Conservation (phyloP, 2,113 vertebrate genomes). For the Thinocorus orbignyianus region DNA sequence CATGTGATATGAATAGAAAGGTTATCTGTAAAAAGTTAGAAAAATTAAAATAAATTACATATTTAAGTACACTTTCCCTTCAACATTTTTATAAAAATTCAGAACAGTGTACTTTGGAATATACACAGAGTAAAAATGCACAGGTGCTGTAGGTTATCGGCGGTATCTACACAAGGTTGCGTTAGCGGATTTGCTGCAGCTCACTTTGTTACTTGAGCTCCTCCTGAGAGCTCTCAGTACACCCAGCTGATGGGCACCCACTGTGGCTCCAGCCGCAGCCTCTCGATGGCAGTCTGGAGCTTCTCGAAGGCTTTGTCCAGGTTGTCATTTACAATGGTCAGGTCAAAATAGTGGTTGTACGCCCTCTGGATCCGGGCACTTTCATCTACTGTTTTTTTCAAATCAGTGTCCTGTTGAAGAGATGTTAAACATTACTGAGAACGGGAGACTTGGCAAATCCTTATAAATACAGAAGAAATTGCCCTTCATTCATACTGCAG, state of each 20-base stretch:
- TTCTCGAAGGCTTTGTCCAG: slow-evolving; percentile 97
- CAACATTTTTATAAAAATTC: slow-evolving; percentile 88
- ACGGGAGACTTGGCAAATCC: background rate
- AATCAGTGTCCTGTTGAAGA: slow-evolving; percentile 87
- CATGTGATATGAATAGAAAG: slow-evolving; percentile 89
- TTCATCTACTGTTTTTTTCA: slow-evolving; percentile 98
- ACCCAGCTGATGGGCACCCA: slow-evolving; percentile 99
- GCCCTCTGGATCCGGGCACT: slow-evolving; percentile 92
- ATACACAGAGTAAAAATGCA: slow-evolving; percentile 77
- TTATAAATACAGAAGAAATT: background rate
- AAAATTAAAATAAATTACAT: slow-evolving; percentile 95
- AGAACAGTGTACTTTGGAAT: slow-evolving; percentile 82
- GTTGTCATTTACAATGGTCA: slow-evolving; percentile 95
- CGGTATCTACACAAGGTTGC: slow-evolving; percentile 38
- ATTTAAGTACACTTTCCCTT: slow-evolving; percentile 95
- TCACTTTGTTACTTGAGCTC: slow-evolving; percentile 26
- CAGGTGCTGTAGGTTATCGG: slow-evolving; percentile 17
- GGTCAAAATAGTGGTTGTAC: slow-evolving; percentile 97
- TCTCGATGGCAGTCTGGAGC: slow-evolving; percentile 89
- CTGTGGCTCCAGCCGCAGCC: slow-evolving; percentile 87
- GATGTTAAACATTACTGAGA: background rate
- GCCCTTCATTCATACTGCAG: background rate
- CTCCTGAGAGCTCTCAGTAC: slow-evolving; percentile 77
- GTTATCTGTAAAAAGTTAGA: slow-evolving; percentile 92
- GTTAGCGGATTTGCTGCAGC: slow-evolving; percentile 4